These are phyloP conservation scores for Xenentodon cancila DNA, from an alignment of 2,797 vertebrate genomes.

Conservation along the genomic window DNA sequence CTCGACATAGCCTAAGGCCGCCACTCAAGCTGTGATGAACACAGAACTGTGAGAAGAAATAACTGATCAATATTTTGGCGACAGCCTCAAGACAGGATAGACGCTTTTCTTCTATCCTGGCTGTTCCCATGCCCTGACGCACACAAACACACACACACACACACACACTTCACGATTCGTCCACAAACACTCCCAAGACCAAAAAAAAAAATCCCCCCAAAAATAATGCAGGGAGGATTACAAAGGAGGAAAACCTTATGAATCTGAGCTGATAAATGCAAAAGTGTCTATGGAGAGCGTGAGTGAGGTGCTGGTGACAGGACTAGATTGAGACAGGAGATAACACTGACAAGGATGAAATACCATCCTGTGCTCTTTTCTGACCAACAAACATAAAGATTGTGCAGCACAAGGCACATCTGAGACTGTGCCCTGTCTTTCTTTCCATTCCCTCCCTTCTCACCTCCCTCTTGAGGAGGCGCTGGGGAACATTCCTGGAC, in stretches of 20 bases:
- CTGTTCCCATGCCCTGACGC: slow-evolving; percentile 56
- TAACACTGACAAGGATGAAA: slow-evolving; percentile 64
- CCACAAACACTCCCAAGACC: slow-evolving; percentile 70
- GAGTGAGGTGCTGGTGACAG: slow-evolving; percentile 30
- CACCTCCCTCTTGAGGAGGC: slow-evolving; percentile 69
- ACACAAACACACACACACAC: background rate
- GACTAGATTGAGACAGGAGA: slow-evolving; percentile 52
- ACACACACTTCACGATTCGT: slow-evolving; percentile 29
- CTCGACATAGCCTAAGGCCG: slow-evolving; percentile 21
- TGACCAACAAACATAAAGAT: slow-evolving; percentile 52
- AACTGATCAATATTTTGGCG: slow-evolving; percentile 47
- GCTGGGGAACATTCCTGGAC: slow-evolving; percentile 91
- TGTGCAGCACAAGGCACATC: slow-evolving; percentile 52
- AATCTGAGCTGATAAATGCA: slow-evolving; percentile 55
- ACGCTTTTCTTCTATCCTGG: slow-evolving; percentile 35
- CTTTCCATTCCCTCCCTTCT: slow-evolving; percentile 59
- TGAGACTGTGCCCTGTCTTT: slow-evolving; percentile 60
- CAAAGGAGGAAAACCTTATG: slow-evolving; percentile 45
- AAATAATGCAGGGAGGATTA: slow-evolving; percentile 45
- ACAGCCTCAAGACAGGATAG: slow-evolving; percentile 44
- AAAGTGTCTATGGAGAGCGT: slow-evolving; percentile 54
- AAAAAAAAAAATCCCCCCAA: slow-evolving; percentile 65
- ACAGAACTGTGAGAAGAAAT: slow-evolving; percentile 28
- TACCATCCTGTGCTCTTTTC: slow-evolving; percentile 32
- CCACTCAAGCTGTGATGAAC: slow-evolving; percentile 12